phyloP scores from a whole-genome alignment of 2,113 vertebrate genomes.

The Irena cyanogastra region DNA sequence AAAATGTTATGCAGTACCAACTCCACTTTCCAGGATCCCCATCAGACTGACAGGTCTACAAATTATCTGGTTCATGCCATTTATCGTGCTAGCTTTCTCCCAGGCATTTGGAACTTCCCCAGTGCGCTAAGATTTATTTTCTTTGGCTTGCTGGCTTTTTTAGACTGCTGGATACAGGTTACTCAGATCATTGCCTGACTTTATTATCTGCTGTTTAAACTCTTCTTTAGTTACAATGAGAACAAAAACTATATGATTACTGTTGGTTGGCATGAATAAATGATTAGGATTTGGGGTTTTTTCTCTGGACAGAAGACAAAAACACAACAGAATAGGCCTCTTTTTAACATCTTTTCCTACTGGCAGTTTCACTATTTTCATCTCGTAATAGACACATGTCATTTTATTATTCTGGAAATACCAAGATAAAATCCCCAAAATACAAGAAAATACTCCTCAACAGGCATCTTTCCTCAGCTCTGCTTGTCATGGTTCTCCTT shows the following conservation, averaged over 20 bases:
- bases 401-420: slow-evolving; percentile 27
- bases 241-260: neutral
- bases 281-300: neutral
- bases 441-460: neutral
- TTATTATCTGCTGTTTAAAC: neutral
- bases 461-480: neutral
- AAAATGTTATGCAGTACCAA: neutral
- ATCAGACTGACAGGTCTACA: neutral
- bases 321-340: neutral
- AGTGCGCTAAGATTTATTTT: neutral
- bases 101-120: neutral
- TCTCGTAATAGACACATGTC: accelerated
- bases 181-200: neutral
- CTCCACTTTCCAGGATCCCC: neutral
- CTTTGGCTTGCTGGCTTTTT: neutral
- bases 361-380: neutral
- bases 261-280: neutral
- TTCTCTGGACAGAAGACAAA: neutral
- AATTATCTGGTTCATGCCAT: neutral
- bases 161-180: neutral
- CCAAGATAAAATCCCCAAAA: neutral
- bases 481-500: neutral
- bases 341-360: neutral
- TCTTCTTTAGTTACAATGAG: neutral
- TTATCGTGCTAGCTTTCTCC: neutral